Evolutionary conservation across 2,113 vertebrate genomes (phyloP).

Genomic region (Hyperopisus bebe): DNA sequence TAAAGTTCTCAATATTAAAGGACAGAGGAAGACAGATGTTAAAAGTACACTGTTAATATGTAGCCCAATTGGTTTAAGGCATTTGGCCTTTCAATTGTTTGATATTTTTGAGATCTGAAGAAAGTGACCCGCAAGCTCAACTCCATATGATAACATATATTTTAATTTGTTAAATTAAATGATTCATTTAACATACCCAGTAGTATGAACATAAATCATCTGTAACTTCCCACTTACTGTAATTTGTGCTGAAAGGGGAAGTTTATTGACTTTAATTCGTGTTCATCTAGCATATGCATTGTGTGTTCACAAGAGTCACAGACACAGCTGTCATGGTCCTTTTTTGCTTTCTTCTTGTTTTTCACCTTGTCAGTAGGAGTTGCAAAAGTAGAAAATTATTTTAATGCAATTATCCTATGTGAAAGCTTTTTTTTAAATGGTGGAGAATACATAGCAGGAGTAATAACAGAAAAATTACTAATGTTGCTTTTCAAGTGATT

Average conservation of each 20-base stretch:
- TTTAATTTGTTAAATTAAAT: neutral
- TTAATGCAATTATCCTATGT: neutral
- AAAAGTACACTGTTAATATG: conserved; percentile 8
- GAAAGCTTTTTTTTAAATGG: neutral
- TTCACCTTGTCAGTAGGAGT: conserved; percentile 57
- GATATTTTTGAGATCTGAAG: conserved; percentile 10
- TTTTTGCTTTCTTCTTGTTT: conserved; percentile 59
- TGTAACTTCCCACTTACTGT: neutral
- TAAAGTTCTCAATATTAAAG: conserved; percentile 19
- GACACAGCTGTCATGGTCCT: conserved; percentile 47
- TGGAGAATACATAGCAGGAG: neutral
- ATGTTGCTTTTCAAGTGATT: neutral
- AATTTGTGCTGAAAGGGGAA: neutral
- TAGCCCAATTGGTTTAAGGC: neutral
- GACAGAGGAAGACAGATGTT: conserved; percentile 11
- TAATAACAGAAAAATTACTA: neutral
- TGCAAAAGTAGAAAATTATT: conserved; percentile 28
- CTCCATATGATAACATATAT: neutral
- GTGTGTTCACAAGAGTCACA: neutral
- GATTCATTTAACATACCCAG: neutral
- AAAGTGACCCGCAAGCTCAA: neutral
- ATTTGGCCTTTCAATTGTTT: conserved; percentile 1
- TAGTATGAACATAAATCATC: neutral
- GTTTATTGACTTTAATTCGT: neutral
- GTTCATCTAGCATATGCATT: neutral